phyloP scores from a whole-genome alignment of 1,140 invertebrate species.

The Camponotus vicinus region DNA sequence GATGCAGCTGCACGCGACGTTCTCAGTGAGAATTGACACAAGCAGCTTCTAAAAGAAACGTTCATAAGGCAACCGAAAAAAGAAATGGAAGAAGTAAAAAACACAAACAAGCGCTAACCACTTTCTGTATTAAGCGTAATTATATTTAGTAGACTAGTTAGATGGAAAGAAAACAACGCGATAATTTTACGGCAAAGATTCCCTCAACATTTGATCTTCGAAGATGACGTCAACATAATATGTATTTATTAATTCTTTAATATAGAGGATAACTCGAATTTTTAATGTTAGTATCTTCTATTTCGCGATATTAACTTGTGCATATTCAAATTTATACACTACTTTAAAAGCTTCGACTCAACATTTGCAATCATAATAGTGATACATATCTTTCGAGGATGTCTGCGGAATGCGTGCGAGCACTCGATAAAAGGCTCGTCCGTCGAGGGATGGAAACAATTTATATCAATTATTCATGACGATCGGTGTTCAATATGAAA shows the following conservation, averaged over 20 bases:
- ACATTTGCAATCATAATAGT: background rate
- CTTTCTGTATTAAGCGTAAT: constrained; percentile 7
- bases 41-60: constrained; percentile 19
- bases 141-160: constrained; percentile 33
- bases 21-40: background rate
- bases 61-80: background rate
- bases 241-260: constrained; percentile 12
- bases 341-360: background rate
- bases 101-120: background rate
- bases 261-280: background rate
- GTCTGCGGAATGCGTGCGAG: constrained; percentile 40
- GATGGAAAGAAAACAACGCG: background rate
- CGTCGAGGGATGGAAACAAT: constrained; percentile 16
- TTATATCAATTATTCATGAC: constrained; percentile 68
- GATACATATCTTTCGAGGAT: constrained; percentile 23
- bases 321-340: background rate
- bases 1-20: constrained; percentile 62
- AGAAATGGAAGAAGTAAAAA: background rate
- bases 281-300: background rate
- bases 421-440: constrained; percentile 15
- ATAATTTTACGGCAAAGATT: background rate
- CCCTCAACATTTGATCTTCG: background rate
- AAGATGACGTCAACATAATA: background rate
- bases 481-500: constrained; percentile 56
- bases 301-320: background rate